Evolutionary conservation across 2,113 vertebrate genomes (phyloP).

Genomic region (Scomber japonicus): DNA sequence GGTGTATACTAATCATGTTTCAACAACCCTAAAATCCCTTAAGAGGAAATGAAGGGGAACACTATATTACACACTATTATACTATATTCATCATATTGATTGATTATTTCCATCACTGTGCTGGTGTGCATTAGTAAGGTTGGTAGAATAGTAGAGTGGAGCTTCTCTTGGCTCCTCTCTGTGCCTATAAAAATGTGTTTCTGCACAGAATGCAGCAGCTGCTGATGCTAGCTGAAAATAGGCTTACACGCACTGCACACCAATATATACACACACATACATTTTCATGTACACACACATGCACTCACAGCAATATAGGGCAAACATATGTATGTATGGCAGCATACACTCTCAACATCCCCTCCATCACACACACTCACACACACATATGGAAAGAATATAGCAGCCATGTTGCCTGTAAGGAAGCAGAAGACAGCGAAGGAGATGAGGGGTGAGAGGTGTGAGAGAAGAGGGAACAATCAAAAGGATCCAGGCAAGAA

Average conservation of each 20-base stretch:
- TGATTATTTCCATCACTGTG: conserved; percentile 9
- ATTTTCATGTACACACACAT: conserved; percentile 58
- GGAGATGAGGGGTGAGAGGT: conserved; percentile 5
- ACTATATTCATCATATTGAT: too few species aligned
- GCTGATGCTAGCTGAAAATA: conserved; percentile 96
- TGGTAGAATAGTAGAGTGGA: too few species aligned
- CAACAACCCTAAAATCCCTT: too few species aligned
- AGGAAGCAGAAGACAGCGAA: conserved; percentile 5
- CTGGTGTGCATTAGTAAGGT: too few species aligned
- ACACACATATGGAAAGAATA: conserved; percentile 37
- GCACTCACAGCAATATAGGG: conserved; percentile 55
- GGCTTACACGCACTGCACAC: conserved; percentile 79
- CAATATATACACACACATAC: conserved; percentile 59
- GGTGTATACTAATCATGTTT: too few species aligned
- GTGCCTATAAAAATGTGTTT: conserved; percentile 88
- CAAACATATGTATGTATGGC: conserved; percentile 14
- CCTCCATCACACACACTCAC: conserved; percentile 66
- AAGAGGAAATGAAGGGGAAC: too few species aligned
- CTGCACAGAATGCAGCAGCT: conserved; percentile 89
- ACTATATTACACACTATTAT: too few species aligned
- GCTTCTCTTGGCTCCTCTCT: conserved; percentile 74
- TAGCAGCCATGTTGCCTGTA: conserved; percentile 73
- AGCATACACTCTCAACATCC: not conserved
- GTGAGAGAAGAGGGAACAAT: too few species aligned
- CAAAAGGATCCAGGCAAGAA: too few species aligned